Conservation (phyloP, 2,797 vertebrate genomes). For the Cottoperca gobio region DNA sequence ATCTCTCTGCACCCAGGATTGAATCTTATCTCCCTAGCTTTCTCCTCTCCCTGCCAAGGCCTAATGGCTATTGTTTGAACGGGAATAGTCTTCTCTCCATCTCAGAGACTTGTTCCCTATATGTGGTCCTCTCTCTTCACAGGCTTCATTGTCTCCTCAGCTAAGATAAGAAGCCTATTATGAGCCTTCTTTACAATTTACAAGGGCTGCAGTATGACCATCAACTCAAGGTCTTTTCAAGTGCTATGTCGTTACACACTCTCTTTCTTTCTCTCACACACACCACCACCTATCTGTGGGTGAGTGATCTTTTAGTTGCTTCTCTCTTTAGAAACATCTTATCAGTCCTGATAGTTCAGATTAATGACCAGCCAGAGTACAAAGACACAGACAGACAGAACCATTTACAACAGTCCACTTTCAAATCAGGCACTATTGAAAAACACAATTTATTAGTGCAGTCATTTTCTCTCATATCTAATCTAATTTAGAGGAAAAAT, state of each 20-base stretch:
- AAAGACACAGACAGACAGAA: conserved; percentile 69
- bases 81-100: conserved; percentile 37
- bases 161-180: conserved; percentile 73
- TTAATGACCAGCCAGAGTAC: conserved; percentile 76
- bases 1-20: not conserved
- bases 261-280: not conserved
- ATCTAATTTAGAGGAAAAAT: conserved; percentile 34
- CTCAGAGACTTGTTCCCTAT: conserved; percentile 43
- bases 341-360: conserved; percentile 72
- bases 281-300: conserved; percentile 19
- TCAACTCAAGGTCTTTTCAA: conserved; percentile 70
- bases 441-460: conserved; percentile 51
- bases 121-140: conserved; percentile 42
- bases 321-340: conserved; percentile 66
- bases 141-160: conserved; percentile 58
- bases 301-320: conserved; percentile 50
- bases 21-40: not conserved
- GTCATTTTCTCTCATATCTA: conserved; percentile 41
- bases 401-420: conserved; percentile 62
- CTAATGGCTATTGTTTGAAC: conserved; percentile 44
- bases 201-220: conserved; percentile 51
- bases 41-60: not conserved
- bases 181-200: conserved; percentile 65
- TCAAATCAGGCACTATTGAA: conserved; percentile 58
- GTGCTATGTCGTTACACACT: conserved; percentile 23